phyloP scores from a whole-genome alignment of 2,797 vertebrate genomes.

The Megaceryle alcyon region DNA sequence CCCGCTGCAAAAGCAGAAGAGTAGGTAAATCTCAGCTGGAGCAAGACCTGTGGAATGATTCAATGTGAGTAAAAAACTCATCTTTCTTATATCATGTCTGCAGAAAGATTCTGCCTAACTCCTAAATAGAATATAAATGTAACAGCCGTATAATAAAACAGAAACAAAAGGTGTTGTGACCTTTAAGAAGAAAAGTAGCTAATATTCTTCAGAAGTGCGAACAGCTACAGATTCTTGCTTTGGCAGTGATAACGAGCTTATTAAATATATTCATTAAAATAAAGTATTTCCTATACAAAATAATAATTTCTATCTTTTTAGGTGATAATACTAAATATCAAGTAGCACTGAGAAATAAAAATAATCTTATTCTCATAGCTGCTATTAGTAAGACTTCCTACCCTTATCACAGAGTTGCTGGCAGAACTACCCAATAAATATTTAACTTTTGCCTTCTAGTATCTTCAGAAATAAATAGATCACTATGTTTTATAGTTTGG shows the following conservation, averaged over 20 bases:
- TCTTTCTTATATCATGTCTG: not conserved
- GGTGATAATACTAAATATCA: not conserved
- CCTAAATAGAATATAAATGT: not conserved
- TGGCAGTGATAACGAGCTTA: not conserved
- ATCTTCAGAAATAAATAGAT: conserved; percentile 59
- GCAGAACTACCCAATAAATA: conserved; percentile 46
- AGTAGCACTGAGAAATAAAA: not conserved
- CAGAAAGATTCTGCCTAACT: not conserved
- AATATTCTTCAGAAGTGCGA: not conserved
- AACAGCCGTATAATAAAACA: not conserved
- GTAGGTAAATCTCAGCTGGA: not conserved
- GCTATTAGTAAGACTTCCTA: conserved; percentile 4
- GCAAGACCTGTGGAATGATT: not conserved
- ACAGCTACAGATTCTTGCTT: not conserved
- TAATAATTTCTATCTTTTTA: not conserved
- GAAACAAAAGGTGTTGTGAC: not conserved
- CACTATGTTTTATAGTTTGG: conserved; percentile 21
- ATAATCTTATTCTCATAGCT: not conserved
- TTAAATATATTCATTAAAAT: not conserved
- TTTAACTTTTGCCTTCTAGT: conserved; percentile 27
- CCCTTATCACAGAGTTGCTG: not conserved
- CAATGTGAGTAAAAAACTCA: not conserved
- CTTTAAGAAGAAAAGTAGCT: not conserved
- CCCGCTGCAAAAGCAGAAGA: not conserved
- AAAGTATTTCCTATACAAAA: not conserved